Base-by-base conservation (phyloP, 2,113 vertebrate species). In the Alligator sinensis region DNA sequence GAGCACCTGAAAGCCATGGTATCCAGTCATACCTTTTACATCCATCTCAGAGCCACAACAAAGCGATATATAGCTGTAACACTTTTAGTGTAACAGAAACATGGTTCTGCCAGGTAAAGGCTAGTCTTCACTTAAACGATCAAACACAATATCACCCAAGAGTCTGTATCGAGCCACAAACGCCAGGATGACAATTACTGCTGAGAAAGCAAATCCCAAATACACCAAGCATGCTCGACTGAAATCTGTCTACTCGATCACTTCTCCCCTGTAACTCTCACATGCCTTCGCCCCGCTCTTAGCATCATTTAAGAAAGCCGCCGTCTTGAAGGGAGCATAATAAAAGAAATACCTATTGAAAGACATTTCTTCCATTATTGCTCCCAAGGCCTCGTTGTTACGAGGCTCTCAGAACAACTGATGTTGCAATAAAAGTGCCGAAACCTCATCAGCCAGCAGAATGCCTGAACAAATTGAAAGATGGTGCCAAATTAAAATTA, bases 1-100 rank as follows among this genome's bases (percentile, higher is more conserved):
- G 9, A 98, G 97, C 28, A 98, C 86, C 99, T 99, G 95, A 78
- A 91, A 88, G 87, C 0, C 19, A n/a, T 2, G 25, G 72, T 77
- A 74, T 0, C 77, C 15, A 92, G 68, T 58, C 22, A 3, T 9
- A 6, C 2, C 10, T 24, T 59, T 21, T 78, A 6, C 24, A 3
- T 58, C 22, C 14, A n/a, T 59, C 17, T 34, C 17, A 30, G 18
- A 59, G 61, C 0, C 59, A 30, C 47, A 1, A 0, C 4, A 0
- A 17, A 47, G 89, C 3, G 3, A 58, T 7, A 47, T 7, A 2
- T 7, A 74, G 79, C 57, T 74, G 74, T 72, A 72, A 77, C 84
- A 90, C 76, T 90, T 83, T 90, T 83, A 81, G 76, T 62, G 88
- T 86, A 88, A 91, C 87, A 82, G 70, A 60, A 38, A 76, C 15